phyloP scores from a whole-genome alignment of 2,888 invertebrate genomes.

The Drosophila kambysellisi region DNA sequence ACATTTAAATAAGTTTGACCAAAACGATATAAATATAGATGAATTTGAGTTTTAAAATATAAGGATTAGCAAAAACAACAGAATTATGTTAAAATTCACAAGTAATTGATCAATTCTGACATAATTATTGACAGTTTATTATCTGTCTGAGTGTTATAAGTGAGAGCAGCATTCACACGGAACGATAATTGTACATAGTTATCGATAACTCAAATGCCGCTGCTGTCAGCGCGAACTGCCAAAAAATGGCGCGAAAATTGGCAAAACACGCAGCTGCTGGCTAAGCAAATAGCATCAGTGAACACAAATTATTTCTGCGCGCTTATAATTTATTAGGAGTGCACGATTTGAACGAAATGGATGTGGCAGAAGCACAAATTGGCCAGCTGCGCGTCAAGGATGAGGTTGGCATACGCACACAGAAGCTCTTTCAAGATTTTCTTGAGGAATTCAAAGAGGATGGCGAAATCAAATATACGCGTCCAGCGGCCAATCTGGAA shows the following conservation, averaged over 20 bases:
- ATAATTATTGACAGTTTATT: not conserved
- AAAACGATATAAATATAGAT: no score
- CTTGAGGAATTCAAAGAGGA: conserved; percentile 97
- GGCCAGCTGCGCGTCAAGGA: conserved; percentile 93
- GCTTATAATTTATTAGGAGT: conserved; percentile 21
- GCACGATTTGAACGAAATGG: conserved; percentile 86
- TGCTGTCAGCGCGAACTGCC: conserved; percentile 28
- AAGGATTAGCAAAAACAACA: no score
- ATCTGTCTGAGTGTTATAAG: not conserved
- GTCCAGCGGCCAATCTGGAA: conserved; percentile 91
- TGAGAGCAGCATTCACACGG: not conserved
- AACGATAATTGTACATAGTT: not conserved
- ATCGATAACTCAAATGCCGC: not conserved
- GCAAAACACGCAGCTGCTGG: conserved; percentile 58
- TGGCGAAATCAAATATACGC: conserved; percentile 94
- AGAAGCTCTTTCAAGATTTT: conserved; percentile 98
- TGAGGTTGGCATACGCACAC: conserved; percentile 96
- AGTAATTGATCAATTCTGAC: not conserved
- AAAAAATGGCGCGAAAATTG: conserved; percentile 66
- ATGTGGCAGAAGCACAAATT: conserved; percentile 91
- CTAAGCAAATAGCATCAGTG: conserved; percentile 38
- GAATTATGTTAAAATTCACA: no score
- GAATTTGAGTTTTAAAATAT: no score
- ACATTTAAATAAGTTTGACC: no score
- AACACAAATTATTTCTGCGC: conserved; percentile 3